Evolutionary conservation across 1,140 invertebrate genomes (phyloP).

Genomic region (Pemphigus obesinymphae): DNA sequence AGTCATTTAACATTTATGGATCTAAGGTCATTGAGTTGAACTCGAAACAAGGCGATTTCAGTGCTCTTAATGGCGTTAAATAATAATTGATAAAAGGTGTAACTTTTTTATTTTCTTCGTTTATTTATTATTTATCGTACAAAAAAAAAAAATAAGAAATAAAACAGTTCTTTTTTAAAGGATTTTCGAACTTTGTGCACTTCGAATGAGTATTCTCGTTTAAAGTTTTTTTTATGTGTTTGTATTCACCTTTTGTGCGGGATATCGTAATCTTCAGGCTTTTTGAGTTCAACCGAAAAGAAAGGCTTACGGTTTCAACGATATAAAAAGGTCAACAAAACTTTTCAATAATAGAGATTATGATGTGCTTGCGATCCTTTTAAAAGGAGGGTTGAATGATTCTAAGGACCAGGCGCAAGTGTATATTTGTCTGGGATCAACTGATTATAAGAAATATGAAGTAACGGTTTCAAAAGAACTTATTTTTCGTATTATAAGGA

Average conservation of each 20-base stretch:
- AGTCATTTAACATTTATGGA: neutral
- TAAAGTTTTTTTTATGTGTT: conserved; percentile 31
- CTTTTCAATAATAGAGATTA: conserved; percentile 41
- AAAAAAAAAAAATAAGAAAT: conserved; percentile 19
- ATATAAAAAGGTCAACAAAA: conserved; percentile 41
- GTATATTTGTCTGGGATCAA: conserved; percentile 25
- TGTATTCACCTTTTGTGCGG: conserved; percentile 13
- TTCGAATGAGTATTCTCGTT: neutral
- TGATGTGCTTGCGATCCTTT: conserved; percentile 22
- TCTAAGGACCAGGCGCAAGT: conserved; percentile 4
- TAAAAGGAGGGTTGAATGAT: conserved; percentile 24
- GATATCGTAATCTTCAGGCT: conserved; percentile 3
- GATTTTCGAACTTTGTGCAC: conserved; percentile 4
- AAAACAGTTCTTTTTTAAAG: conserved; percentile 8
- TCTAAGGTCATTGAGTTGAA: conserved; percentile 4
- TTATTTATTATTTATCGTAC: conserved; percentile 34
- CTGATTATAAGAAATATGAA: conserved; percentile 21
- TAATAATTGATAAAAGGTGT: conserved; percentile 21
- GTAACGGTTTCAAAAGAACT: conserved; percentile 10
- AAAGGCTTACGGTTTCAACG: conserved; percentile 32
- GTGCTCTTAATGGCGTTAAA: conserved; percentile 14
- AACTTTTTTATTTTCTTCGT: conserved; percentile 2
- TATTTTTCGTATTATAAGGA: neutral
- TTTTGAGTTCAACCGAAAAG: conserved; percentile 39
- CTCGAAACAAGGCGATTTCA: neutral